Percentiles rank a stretch among this genome's conserved stretches.
Evolutionary conservation across 2,797 vertebrate species (phyloP).

Genomic region (Menidia menidia): DNA sequence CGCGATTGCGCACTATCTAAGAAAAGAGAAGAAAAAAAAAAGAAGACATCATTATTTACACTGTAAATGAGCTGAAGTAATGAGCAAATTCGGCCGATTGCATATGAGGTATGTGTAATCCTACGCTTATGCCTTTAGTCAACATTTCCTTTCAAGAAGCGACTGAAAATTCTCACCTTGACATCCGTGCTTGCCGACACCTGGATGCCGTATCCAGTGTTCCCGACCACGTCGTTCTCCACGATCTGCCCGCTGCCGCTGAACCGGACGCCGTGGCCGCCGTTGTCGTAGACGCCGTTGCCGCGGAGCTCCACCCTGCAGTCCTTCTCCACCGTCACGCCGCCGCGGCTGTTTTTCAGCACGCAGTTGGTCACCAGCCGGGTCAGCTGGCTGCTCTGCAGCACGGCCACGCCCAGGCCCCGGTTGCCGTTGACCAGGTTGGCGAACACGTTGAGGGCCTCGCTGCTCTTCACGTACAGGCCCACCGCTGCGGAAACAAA

Average conservation of each 20-base stretch:
- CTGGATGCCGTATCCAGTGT: conserved; percentile 86
- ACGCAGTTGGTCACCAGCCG: conserved; percentile 89
- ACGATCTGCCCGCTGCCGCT: conserved; percentile 85
- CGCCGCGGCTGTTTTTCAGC: conserved; percentile 85
- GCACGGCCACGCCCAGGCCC: conserved; percentile 84
- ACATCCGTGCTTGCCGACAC: conserved; percentile 85
- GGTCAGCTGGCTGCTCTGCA: conserved; percentile 90
- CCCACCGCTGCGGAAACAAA: conserved; percentile 85
- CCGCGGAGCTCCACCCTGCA: conserved; percentile 90
- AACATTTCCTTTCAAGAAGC: neutral
- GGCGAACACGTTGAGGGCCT: conserved; percentile 87
- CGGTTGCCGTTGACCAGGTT: conserved; percentile 88
- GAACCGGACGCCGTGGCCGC: conserved; percentile 86
- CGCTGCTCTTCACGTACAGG: conserved; percentile 90
- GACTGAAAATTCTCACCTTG: conserved; percentile 79
- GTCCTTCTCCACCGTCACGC: conserved; percentile 86
- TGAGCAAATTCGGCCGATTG: neutral
- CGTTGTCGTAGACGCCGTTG: conserved; percentile 91
- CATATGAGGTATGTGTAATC: neutral
- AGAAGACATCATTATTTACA: too few relatives aligned
- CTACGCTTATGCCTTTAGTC: neutral
- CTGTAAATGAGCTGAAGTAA: neutral
- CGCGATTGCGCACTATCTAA: conserved; percentile 90
- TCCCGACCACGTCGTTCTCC: conserved; percentile 91
- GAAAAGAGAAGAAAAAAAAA: conserved; percentile 1